Evolutionary conservation across 2,888 invertebrate genomes (phyloP), one percentile per base, ranked within the genome.

Genomic region (Drosophila incognita): DNA sequence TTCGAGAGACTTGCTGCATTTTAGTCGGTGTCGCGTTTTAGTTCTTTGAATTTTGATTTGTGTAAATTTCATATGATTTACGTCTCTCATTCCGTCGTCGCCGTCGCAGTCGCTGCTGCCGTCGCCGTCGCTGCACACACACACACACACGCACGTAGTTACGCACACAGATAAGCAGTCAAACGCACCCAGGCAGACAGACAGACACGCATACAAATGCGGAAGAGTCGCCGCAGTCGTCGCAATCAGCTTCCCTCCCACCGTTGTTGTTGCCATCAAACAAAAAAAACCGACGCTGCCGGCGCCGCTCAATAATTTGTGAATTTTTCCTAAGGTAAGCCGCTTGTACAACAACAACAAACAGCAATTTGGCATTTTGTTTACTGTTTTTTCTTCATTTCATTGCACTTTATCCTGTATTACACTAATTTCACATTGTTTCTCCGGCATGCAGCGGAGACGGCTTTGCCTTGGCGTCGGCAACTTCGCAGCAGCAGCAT

Each of bases 291-390:
- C 49, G 70, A 57, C 69, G 73, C 27, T 27, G 56, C 56, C 56
- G 72, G 56, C 69, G 78, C 62, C 59, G 64, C 72, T 74, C 59
- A 74, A 68, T 82, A 72, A 70, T 62, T 46, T 79, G 82, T 76
- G 84, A 73, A 81, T 78, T 82, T 76, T 69, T 74, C 65, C 62
- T 46, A 89, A 82, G 84, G 90, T 87, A 69, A 78, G 81, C 57
- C 15, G 4, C 15, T 49, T 15, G 48, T n/a, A 59, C 15, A 38
- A 36, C 40, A 69, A 38, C n/a, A 49, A 40, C 11, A 68, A 53
- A 40, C 51, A 35, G 51, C 53, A 59, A 62, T 56, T 52, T 65
- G 48, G 13, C 62, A 72, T 64, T 46, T 67, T 58, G 48, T 38
- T 36, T 46, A 48, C 62, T 54, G 40, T 60, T 56, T 68, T 68